phyloP scores from a whole-genome alignment of 2,113 vertebrate species.

The Machaerirhynchus nigripectus region DNA sequence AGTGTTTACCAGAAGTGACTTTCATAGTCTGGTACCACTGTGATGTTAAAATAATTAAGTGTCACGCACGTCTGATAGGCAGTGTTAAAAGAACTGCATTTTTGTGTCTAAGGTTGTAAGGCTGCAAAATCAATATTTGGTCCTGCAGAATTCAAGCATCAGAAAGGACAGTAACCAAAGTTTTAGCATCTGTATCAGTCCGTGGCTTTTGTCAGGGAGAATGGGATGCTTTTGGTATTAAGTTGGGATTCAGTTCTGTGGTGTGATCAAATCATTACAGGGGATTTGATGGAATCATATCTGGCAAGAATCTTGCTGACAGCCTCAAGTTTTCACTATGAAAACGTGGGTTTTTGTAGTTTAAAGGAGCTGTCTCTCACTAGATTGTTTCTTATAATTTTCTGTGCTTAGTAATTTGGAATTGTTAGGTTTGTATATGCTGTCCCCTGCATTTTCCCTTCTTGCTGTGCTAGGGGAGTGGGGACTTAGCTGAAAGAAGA shows the following conservation, averaged over 20 bases:
- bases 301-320: background rate
- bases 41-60: background rate
- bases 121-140: background rate
- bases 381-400: background rate
- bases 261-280: background rate
- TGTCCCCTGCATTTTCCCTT: background rate
- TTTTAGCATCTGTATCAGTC: background rate
- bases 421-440: background rate
- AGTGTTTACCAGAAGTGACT: background rate
- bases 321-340: background rate
- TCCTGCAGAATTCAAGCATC: background rate
- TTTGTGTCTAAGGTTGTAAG: background rate
- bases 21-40: accelerated
- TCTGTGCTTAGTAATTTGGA: background rate
- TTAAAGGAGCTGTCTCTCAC: background rate
- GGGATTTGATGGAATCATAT: background rate
- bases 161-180: background rate
- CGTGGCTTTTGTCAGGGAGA: background rate
- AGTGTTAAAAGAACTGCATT: background rate
- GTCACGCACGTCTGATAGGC: background rate
- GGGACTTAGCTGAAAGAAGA: background rate
- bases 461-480: background rate
- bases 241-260: background rate
- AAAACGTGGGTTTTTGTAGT: accelerated
- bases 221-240: background rate